Evolutionary conservation across 1,140 invertebrate genomes (phyloP).

Genomic region (Bilobella aurantiaca): DNA sequence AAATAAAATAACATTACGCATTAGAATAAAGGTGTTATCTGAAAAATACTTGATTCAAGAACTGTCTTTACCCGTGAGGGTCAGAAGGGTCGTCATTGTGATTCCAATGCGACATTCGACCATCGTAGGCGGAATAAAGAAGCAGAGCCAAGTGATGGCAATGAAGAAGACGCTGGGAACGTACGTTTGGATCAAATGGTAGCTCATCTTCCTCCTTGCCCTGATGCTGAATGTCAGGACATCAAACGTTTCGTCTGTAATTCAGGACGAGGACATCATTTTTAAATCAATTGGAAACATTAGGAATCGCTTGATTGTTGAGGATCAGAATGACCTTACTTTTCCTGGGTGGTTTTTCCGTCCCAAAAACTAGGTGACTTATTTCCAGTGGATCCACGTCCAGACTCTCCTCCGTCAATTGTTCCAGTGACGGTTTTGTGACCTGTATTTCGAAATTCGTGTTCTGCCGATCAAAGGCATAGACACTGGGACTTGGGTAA

Average conservation of each 20-base stretch:
- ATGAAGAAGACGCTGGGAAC: constrained; percentile 27
- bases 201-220: constrained; percentile 21
- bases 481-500: neutral
- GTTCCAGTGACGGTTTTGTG: neutral
- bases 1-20: neutral
- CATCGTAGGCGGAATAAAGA: constrained; percentile 12
- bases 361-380: neutral
- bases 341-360: no score
- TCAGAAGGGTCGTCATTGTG: constrained; percentile 19
- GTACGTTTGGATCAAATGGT: constrained; percentile 27
- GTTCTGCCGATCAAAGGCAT: neutral
- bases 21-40: neutral
- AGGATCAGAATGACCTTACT: neutral
- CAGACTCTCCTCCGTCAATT: constrained; percentile 2
- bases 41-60: neutral
- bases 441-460: constrained; percentile 21
- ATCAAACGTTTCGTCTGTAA: constrained; percentile 16
- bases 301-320: neutral
- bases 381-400: neutral
- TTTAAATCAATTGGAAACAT: neutral
- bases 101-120: constrained; percentile 8
- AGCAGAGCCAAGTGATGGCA: constrained; percentile 24
- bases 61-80: constrained; percentile 9
- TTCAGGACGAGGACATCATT: neutral
- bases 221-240: constrained; percentile 17